Evolutionary conservation across 2,888 invertebrate genomes (phyloP).

Genomic region (Proisotoma minuta): DNA sequence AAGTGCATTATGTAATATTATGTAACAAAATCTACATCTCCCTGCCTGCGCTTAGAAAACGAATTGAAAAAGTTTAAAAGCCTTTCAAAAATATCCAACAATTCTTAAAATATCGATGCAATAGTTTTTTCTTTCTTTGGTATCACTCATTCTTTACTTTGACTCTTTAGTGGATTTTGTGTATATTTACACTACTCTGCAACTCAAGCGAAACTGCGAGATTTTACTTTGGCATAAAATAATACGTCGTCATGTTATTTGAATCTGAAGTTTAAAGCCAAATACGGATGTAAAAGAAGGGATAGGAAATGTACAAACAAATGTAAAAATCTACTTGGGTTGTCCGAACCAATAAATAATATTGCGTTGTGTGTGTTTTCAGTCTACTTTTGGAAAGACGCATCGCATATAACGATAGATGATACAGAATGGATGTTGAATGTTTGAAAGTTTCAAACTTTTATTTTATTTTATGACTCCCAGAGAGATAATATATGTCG

Average conservation of each 20-base stretch:
- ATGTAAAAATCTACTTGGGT: constrained; percentile 1
- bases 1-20: background rate
- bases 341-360: constrained; percentile 5
- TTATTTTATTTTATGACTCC: constrained; percentile 1
- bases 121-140: too few relatives aligned
- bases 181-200: too few relatives aligned
- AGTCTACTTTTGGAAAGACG: background rate
- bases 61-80: background rate
- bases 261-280: too few relatives aligned
- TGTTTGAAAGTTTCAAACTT: background rate
- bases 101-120: background rate
- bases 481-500: background rate
- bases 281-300: background rate
- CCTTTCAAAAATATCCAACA: background rate
- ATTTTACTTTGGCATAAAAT: too few relatives aligned
- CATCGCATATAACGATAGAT: background rate
- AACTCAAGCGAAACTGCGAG: too few relatives aligned
- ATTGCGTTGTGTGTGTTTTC: too few relatives aligned
- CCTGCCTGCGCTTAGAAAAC: too few relatives aligned
- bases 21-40: background rate
- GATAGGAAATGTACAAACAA: constrained; percentile 1
- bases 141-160: too few relatives aligned
- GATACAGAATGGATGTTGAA: background rate
- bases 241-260: too few relatives aligned
- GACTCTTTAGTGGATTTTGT: too few relatives aligned